Conservation (phyloP, 2,113 vertebrate species). For the Potamarius usumacintae region DNA sequence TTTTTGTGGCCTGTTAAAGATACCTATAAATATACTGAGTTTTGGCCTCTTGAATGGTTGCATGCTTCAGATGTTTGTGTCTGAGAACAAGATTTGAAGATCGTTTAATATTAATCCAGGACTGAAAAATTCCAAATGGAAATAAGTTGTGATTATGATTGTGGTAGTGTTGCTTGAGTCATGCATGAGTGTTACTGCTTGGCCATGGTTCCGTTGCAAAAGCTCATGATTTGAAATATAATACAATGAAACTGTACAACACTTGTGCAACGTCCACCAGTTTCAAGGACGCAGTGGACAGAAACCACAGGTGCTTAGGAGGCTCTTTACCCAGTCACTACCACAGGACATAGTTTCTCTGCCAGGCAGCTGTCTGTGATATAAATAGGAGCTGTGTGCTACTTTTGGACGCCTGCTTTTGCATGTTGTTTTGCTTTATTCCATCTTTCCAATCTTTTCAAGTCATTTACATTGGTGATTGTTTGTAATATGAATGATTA, state of each 20-base stretch:
- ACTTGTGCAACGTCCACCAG: background rate
- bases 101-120: background rate
- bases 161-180: background rate
- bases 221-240: background rate
- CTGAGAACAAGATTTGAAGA: background rate
- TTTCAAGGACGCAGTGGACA: conserved; percentile 40
- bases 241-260: background rate
- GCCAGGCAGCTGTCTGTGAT: conserved; percentile 52
- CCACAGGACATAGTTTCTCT: conserved; percentile 28
- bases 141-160: background rate
- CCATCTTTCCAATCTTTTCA: background rate
- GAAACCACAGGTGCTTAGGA: conserved; percentile 36
- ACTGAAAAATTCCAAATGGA: background rate
- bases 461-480: background rate
- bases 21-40: background rate
- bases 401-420: conserved; percentile 30
- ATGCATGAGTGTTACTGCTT: background rate
- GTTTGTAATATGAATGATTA: background rate
- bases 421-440: conserved; percentile 4
- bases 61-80: background rate
- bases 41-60: background rate
- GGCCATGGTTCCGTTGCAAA: background rate
- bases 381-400: conserved; percentile 50
- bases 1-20: background rate
- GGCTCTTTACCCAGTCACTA: conserved; percentile 26